phyloP scores from a whole-genome alignment of 2,113 vertebrate genomes.

The Phoenicopterus ruber region DNA sequence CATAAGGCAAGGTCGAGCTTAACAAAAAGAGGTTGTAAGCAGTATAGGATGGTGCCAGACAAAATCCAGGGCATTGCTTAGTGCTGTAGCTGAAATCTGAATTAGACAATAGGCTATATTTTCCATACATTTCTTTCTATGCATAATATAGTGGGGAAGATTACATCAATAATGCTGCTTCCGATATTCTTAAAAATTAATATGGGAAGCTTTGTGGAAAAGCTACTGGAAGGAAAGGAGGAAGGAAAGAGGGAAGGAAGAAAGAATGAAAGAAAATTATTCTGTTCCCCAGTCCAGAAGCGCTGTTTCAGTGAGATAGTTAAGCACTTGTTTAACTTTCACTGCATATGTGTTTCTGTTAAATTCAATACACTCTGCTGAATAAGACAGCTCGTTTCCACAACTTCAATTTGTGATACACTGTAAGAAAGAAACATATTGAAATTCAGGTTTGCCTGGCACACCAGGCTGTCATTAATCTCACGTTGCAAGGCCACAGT shows the following conservation, averaged over 20 bases:
- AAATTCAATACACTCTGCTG: constrained; percentile 8
- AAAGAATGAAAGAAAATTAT: background rate
- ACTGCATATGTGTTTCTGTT: constrained; percentile 6
- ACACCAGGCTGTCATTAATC: constrained; percentile 25
- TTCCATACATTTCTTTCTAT: background rate
- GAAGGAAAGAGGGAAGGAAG: background rate
- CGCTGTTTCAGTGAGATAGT: background rate
- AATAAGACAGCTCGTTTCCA: background rate
- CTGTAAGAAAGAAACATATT: constrained; percentile 22
- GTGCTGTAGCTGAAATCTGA: background rate
- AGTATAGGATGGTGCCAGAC: background rate
- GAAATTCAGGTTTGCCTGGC: constrained; percentile 33
- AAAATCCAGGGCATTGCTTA: background rate
- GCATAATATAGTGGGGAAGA: background rate
- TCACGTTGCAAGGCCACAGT: background rate
- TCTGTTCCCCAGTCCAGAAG: background rate
- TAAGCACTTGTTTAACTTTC: constrained; percentile 12
- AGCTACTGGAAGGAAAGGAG: background rate
- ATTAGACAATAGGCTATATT: background rate
- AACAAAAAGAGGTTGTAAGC: background rate
- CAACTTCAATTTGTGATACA: constrained; percentile 25
- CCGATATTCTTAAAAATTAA: background rate
- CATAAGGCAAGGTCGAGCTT: background rate
- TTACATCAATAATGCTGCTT: background rate
- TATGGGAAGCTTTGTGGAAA: background rate